phyloP scores from a whole-genome alignment of 1,140 invertebrate genomes.

The Aricia agestis region DNA sequence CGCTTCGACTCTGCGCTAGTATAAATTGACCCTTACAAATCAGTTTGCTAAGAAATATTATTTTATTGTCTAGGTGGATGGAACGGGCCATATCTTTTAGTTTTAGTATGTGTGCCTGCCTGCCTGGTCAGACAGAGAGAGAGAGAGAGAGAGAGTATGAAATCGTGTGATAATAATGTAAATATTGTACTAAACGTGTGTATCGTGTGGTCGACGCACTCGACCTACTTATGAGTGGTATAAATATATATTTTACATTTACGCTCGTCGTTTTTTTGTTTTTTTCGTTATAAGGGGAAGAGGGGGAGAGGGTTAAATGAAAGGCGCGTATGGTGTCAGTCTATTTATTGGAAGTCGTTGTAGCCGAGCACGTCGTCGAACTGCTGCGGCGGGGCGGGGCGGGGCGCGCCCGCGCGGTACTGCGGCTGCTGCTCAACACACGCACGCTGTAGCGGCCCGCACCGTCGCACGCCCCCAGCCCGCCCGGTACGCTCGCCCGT shows the following conservation, averaged over 20 bases:
- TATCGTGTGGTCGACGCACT: background rate
- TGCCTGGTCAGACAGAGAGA: background rate
- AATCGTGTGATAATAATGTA: background rate
- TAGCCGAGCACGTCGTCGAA: constrained; percentile 62
- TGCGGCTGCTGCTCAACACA: constrained; percentile 51
- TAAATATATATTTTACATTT: background rate
- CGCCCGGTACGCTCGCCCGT: background rate
- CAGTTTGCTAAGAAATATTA: background rate
- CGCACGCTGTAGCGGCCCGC: background rate
- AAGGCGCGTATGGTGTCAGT: background rate
- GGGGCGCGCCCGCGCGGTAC: constrained; percentile 48
- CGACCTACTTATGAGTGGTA: background rate
- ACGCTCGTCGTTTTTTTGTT: background rate
- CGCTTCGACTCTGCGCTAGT: no score
- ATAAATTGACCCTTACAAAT: no score
- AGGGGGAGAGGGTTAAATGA: background rate
- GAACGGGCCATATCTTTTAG: background rate
- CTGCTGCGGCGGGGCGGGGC: constrained; percentile 50
- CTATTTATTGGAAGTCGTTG: constrained; percentile 45
- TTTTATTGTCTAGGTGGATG: background rate
- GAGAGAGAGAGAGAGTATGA: background rate
- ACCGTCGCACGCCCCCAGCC: background rate
- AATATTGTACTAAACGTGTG: background rate
- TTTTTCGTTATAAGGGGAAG: background rate
- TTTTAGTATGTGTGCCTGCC: background rate